Percentiles rank a stretch among this genome's conserved stretches.
phyloP scores from a whole-genome alignment of 2,797 vertebrate genomes.

The Lacerta bilineata region DNA sequence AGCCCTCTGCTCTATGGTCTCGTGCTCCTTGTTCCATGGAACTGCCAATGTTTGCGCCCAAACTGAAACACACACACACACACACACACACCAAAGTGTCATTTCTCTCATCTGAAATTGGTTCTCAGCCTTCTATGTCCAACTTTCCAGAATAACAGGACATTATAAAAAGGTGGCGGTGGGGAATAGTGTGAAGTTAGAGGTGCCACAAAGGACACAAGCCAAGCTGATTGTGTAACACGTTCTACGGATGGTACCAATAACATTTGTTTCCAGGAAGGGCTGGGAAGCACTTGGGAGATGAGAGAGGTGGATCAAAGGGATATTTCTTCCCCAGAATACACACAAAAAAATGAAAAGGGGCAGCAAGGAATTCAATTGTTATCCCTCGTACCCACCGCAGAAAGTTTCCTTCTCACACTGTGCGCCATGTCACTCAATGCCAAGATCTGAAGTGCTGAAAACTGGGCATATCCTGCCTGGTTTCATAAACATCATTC shows the following conservation, averaged over 20 bases:
- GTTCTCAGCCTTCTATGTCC: neutral
- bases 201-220: neutral
- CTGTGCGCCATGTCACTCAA: neutral
- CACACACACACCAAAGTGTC: neutral
- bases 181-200: neutral
- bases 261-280: slow-evolving; percentile 66
- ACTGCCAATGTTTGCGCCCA: neutral
- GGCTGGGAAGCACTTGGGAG: slow-evolving; percentile 45
- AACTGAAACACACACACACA: neutral
- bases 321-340: neutral
- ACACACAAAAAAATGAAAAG: neutral
- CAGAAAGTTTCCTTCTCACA: slow-evolving; percentile 12
- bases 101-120: neutral
- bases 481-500: slow-evolving; percentile 5
- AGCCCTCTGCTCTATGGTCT: neutral
- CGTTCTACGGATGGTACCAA: slow-evolving; percentile 37
- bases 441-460: slow-evolving; percentile 17
- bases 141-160: neutral
- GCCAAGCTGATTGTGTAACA: slow-evolving; percentile 34
- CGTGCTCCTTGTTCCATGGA: neutral
- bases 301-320: slow-evolving; percentile 68
- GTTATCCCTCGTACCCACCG: neutral
- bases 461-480: slow-evolving; percentile 21
- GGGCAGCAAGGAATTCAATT: neutral
- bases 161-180: neutral